Evolutionary conservation across 2,797 vertebrate genomes (phyloP), one percentile per base, ranked within the genome.

Genomic region (Lagodon rhomboides): DNA sequence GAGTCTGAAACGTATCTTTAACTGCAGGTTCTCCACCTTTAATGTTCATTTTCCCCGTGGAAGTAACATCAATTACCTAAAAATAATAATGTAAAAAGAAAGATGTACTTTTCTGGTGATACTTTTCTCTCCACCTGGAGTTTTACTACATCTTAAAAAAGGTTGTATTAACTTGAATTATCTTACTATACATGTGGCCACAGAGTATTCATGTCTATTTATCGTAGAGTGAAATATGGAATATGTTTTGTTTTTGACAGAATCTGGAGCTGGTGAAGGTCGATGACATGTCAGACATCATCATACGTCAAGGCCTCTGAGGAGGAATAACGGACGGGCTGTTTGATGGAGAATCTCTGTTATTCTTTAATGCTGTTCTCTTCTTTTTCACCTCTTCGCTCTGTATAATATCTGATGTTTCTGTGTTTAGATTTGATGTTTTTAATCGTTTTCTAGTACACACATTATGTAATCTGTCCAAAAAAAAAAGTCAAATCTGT

Each of bases 231-330:
- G 6, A 0, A 64, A n/a, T 30, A 8, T 53, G 8, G 3, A 63
- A 51, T 43, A 3, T 84, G 6, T 50, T 25, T 46, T 79, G 23
- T 76, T 38, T 75, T 27, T 46, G 12, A 51, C 92, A 99, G 98
- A 98, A 98, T 71, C 91, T 99, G 93, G 95, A 92, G 87, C 93
- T 99, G 77, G 92, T 97, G 87, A 95, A 96, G 80, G 95, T 94
- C 7, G 93, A 97, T 34, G 97, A 98, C 90, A 96, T 99, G 89
- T 96, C 97, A 0, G 98, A 99, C 47, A 91, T 99, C 73, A 78
- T 97, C 27, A 97, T 99, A 92, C 94, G 73, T 79, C 97, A 96
- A 89, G 96, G 82, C 23, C 75, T 84, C 10, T 96, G 85, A 97
- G 59, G 50, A 64, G 41, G 55, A 20, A 41, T 25, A 7, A 67